These are phyloP conservation scores for Mesoligia furuncula DNA, from an alignment of 2,888 invertebrate species.

Conservation along the genomic window DNA sequence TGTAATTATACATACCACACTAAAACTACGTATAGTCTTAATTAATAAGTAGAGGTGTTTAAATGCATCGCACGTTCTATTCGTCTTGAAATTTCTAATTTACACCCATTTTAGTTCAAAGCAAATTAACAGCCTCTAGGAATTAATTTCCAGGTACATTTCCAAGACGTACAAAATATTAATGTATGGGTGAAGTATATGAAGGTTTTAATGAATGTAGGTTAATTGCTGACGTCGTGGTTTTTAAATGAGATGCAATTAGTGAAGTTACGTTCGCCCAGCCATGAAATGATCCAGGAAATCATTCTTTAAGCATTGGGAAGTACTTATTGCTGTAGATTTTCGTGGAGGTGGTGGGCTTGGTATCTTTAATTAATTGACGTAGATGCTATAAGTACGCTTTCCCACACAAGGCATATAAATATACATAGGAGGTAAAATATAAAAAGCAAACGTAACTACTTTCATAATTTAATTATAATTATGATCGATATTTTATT, in stretches of 20 bases:
- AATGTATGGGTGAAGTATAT: slow-evolving; percentile 49
- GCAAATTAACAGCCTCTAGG: slow-evolving; percentile 62
- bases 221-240: slow-evolving; percentile 79
- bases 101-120: slow-evolving; percentile 60
- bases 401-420: not conserved
- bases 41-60: slow-evolving; percentile 55
- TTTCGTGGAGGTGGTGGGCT: slow-evolving; percentile 1
- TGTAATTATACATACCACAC: slow-evolving; percentile 51
- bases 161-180: slow-evolving; percentile 63
- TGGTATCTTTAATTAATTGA: not conserved
- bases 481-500: not conserved
- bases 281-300: slow-evolving; percentile 73
- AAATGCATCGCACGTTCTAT: slow-evolving; percentile 54
- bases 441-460: not conserved
- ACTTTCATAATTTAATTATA: not conserved
- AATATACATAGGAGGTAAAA: not conserved
- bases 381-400: not conserved
- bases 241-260: slow-evolving; percentile 85
- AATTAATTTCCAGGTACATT: slow-evolving; percentile 61
- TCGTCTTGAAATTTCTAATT: slow-evolving; percentile 58
- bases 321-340: slow-evolving; percentile 55
- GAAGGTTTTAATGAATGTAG: slow-evolving; percentile 75
- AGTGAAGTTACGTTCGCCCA: slow-evolving; percentile 73
- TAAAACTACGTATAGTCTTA: slow-evolving; percentile 39
- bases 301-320: slow-evolving; percentile 72